A percentile compares a stretch with the other conserved stretches of the same genome.
Conservation (phyloP, 2,888 invertebrate species). For the Hirtodrosophila duncani region DNA sequence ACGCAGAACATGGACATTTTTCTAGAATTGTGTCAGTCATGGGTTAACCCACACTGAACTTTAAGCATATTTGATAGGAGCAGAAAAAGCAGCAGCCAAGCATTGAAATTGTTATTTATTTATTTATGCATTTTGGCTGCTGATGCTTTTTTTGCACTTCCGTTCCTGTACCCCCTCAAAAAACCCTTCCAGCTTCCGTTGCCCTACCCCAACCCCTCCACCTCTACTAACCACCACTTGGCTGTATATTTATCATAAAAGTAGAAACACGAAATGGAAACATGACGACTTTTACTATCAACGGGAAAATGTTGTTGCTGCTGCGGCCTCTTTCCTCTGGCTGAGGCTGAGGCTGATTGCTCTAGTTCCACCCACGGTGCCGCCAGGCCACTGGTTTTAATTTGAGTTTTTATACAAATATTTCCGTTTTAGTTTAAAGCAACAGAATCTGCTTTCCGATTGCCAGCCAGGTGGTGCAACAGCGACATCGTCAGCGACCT, state of each 20-base stretch:
- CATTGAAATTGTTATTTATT: constrained; percentile 42
- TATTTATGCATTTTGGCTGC: constrained; percentile 37
- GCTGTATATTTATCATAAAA: constrained; percentile 31
- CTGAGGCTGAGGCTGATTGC: background rate
- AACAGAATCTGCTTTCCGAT: constrained; percentile 44
- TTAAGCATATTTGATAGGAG: constrained; percentile 19
- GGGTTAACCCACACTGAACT: constrained; percentile 22
- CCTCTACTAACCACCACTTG: constrained; percentile 14
- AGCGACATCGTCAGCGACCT: constrained; percentile 5
- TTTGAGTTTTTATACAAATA: constrained; percentile 34
- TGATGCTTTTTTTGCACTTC: background rate
- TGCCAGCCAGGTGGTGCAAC: constrained; percentile 1
- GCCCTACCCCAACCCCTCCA: background rate
- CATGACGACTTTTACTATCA: background rate
- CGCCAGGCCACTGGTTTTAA: constrained; percentile 1
- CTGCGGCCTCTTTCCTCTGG: too few relatives aligned
- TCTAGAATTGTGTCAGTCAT: too few relatives aligned
- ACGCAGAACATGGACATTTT: background rate
- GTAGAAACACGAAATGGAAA: background rate
- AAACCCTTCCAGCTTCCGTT: background rate
- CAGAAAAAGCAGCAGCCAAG: too few relatives aligned
- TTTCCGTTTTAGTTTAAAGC: constrained; percentile 44
- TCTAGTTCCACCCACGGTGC: background rate
- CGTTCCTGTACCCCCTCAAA: background rate
- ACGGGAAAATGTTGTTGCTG: too few relatives aligned